Base-by-base conservation (phyloP, 2,797 vertebrate species). In the Lutjanus campechanus region DNA sequence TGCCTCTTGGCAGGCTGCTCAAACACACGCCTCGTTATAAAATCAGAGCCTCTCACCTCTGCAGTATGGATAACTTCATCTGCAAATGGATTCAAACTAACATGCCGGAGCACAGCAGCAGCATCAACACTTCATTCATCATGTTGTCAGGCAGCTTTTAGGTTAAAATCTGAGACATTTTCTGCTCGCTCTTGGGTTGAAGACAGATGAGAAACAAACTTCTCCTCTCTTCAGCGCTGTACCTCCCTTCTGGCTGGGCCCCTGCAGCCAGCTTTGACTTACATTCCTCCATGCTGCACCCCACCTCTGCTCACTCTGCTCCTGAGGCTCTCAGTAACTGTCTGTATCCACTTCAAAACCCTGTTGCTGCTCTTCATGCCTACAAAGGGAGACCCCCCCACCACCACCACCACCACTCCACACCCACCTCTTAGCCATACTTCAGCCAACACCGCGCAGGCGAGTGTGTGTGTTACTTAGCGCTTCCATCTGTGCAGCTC, bases 301-400 rank as follows among this genome's bases (percentile, higher is more conserved):
- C 81, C 71, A 60, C 88, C 88, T 89, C 82, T 71, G 75, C 83
- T 81, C 85, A 69, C 53, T 84, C 76, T 85, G 82, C 89, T 84
- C 75, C 83, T 0, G 11, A 77, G 82, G 75, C 86, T 87, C 88
- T 89, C 87, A 83, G 78, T 72, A 84, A 89, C 84, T 78, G 90
- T 84, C 88, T 86, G 89, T 87, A 91, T 90, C 89, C 91, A 91
- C 90, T 92, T 93, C 88, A 93, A 91, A 93, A 92, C 74, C 44
- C 85, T 83, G 83, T 87, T 82, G 77, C 88, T 83, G 85, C 89
- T 89, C 91, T 89, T 89, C 77, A 86, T 8, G 67, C 81, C 76
- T 86, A 93, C 91, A 91, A 93, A 91, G 85, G 77, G 71, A 87
- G 71, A 56, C 69, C 78, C 80, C 59, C 59, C 87, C 83, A 60